These are phyloP conservation scores for Gephyroberyx darwinii DNA, from an alignment of 2,797 vertebrate genomes.

Conservation along the genomic window DNA sequence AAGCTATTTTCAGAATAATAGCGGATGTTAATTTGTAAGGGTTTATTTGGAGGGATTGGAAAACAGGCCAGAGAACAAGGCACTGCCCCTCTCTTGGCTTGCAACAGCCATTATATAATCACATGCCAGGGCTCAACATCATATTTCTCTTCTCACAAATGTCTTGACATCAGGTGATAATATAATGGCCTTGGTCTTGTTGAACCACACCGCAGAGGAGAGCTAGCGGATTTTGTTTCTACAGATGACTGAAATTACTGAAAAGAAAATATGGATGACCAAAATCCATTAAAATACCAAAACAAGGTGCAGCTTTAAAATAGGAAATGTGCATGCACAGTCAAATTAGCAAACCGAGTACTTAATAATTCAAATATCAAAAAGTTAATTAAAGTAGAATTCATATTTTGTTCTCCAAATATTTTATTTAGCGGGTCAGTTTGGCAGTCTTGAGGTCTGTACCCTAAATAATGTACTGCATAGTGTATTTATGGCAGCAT, in stretches of 20 bases:
- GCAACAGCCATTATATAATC: slow-evolving; percentile 70
- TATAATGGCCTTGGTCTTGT: slow-evolving; percentile 31
- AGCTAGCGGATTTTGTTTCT: slow-evolving; percentile 18
- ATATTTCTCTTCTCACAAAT: slow-evolving; percentile 54
- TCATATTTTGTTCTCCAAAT: not conserved
- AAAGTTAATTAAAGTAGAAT: not conserved
- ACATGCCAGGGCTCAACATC: slow-evolving; percentile 47
- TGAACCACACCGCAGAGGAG: slow-evolving; percentile 15
- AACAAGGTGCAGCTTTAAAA: too few relatives aligned
- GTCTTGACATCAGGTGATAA: slow-evolving; percentile 59
- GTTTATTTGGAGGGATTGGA: slow-evolving; percentile 72
- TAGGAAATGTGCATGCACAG: too few relatives aligned
- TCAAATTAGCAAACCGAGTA: not conserved
- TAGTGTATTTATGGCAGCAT: slow-evolving; percentile 63
- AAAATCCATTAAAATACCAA: too few relatives aligned
- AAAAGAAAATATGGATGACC: not conserved
- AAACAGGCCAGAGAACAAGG: slow-evolving; percentile 68
- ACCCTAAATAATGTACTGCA: slow-evolving; percentile 71
- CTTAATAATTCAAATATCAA: not conserved
- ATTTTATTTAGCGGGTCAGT: slow-evolving; percentile 34
- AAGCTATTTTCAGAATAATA: slow-evolving; percentile 78
- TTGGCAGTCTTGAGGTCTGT: slow-evolving; percentile 43
- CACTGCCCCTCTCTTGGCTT: slow-evolving; percentile 65
- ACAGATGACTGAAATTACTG: slow-evolving; percentile 14
- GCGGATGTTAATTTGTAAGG: slow-evolving; percentile 79